Evolutionary conservation across 2,888 invertebrate species (phyloP).

Genomic region (Xylocampa areola): DNA sequence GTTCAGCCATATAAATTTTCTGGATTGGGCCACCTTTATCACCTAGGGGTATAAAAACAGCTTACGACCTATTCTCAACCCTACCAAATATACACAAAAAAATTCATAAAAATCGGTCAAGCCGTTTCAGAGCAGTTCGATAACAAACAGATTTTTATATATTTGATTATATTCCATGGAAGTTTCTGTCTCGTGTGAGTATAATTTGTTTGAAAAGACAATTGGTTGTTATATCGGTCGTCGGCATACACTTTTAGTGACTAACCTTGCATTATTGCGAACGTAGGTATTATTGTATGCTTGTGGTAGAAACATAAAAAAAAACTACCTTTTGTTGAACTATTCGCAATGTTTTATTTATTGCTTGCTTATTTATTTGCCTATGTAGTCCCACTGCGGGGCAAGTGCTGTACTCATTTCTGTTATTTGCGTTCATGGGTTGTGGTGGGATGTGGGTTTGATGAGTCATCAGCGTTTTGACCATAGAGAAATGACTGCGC

Average conservation of each 20-base stretch:
- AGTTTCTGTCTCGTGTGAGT: constrained; percentile 2
- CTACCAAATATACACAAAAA: too few relatives aligned
- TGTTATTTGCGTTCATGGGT: not conserved
- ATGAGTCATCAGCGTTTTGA: too few relatives aligned
- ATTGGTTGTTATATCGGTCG: constrained; percentile 30
- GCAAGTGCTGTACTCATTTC: not conserved
- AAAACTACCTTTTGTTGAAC: constrained; percentile 1
- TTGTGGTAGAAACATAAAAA: constrained; percentile 16
- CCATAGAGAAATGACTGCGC: too few relatives aligned
- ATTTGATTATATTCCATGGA: too few relatives aligned
- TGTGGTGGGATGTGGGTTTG: not conserved
- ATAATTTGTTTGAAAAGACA: constrained; percentile 37
- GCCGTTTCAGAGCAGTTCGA: too few relatives aligned
- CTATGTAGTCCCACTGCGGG: not conserved
- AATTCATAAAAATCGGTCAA: too few relatives aligned
- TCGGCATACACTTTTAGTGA: not conserved
- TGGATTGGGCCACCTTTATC: too few relatives aligned
- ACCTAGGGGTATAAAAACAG: too few relatives aligned
- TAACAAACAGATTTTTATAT: too few relatives aligned
- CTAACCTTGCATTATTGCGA: not conserved
- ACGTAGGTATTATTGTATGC: constrained; percentile 2
- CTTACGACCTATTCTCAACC: too few relatives aligned
- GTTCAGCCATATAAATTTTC: too few relatives aligned
- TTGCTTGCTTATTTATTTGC: constrained; percentile 7
- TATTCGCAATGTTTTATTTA: constrained; percentile 10